Evolutionary conservation across 2,113 vertebrate species (phyloP).

Genomic region (Psophia crepitans): DNA sequence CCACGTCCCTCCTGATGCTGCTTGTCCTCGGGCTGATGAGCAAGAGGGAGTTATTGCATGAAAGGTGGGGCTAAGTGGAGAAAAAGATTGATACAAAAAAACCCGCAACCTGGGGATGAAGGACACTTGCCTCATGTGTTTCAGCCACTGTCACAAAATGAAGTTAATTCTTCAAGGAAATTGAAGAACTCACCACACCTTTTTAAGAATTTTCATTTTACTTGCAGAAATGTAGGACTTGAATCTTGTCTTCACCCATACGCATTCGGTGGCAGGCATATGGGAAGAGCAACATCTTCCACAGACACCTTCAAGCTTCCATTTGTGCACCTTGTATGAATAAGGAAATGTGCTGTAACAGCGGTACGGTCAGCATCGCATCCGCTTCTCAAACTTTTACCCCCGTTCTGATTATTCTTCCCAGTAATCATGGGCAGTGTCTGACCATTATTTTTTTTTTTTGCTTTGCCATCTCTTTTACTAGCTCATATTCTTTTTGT

Average conservation of each 20-base stretch:
- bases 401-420: background rate
- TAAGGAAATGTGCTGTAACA: background rate
- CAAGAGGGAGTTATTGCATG: background rate
- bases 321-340: background rate
- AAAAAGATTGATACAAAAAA: background rate
- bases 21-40: fast-evolving
- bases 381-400: background rate
- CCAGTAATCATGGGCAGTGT: background rate
- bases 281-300: background rate
- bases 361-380: background rate
- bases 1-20: background rate
- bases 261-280: background rate
- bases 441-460: background rate
- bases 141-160: background rate
- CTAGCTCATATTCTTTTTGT: background rate
- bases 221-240: background rate
- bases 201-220: background rate
- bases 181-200: background rate
- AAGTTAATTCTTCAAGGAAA: background rate
- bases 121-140: background rate
- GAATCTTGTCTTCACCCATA: background rate
- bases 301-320: background rate
- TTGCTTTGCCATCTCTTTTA: background rate
- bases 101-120: background rate
- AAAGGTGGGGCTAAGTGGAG: background rate